These are phyloP conservation scores for Lepidocolaptes lacrymiger DNA, from an alignment of 2,797 vertebrate species.

Conservation along the genomic window DNA sequence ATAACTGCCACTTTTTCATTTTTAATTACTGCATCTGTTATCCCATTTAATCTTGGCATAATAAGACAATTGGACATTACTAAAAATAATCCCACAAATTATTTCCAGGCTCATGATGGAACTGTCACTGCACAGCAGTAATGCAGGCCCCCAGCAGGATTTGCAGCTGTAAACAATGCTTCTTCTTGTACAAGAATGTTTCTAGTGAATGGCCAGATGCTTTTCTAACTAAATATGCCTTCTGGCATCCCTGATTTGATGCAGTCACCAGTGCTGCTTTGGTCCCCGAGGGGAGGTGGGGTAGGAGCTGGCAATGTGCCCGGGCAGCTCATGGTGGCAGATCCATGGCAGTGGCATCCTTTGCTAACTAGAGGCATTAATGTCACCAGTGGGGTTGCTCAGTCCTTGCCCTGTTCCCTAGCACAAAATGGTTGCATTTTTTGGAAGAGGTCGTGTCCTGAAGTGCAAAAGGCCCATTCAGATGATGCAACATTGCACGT, in stretches of 20 bases:
- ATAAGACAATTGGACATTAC: constrained; percentile 55
- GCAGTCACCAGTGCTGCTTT: background rate
- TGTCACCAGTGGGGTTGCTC: background rate
- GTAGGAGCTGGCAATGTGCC: rapidly evolving
- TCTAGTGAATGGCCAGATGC: background rate
- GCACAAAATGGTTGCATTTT: background rate
- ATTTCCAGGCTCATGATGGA: constrained; percentile 32
- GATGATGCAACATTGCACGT: rapidly evolving
- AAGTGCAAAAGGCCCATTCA: background rate
- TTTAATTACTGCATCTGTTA: constrained; percentile 77
- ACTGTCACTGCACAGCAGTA: background rate
- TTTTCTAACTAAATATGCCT: background rate
- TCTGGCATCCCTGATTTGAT: background rate
- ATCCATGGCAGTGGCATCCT: rapidly evolving
- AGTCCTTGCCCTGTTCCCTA: background rate
- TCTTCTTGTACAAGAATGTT: background rate
- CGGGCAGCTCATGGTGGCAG: background rate
- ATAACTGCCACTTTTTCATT: constrained; percentile 72
- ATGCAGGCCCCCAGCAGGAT: background rate
- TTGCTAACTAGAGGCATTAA: background rate
- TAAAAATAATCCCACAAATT: constrained; percentile 33
- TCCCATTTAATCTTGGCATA: constrained; percentile 61
- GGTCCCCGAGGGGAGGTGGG: rapidly evolving
- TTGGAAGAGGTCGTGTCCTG: rapidly evolving
- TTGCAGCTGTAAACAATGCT: background rate